Evolutionary conservation across 2,113 vertebrate species (phyloP), one percentile per base, ranked within the genome.

Genomic region (Podarcis cretensis): DNA sequence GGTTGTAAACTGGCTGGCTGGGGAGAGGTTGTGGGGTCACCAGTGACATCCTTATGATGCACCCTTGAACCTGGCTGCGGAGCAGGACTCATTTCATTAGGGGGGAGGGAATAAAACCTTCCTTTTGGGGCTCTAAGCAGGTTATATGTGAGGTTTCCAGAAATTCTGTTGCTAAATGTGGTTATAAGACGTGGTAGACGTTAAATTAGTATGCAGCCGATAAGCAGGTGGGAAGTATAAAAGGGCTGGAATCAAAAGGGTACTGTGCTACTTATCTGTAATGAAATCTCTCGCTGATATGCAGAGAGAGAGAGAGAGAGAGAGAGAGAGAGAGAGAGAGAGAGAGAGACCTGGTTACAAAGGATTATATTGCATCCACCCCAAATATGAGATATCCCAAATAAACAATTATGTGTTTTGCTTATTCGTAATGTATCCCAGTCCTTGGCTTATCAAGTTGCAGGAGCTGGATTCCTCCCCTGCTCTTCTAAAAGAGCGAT

Each of bases 231-330:
- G 59, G 32, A 83, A 83, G 65, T 48, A 69, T 57, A 27, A 69
- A 78, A 83, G 81, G n/a, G 16, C 1, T 14, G 13, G 82, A 77
- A 37, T 66, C 73, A 54, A 82, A 77, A 84, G 74, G 37, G n/a
- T 30, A 30, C 40, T 77, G 73, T 83, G 37, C 43, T 68, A 25
- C 65, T 89, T 18, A 66, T 88, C 87, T 68, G 74, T 68, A 83
- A 83, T 74, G 81, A 84, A 87, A 90, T 81, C 59, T 80, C 83
- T 89, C 16, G 8, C 77, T 85, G 66, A 85, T 81, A 81, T 78
- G 66, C 25, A 75, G 14, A 74, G 6, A 32, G 48, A 57, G 69
- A 57, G 8, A 40, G 43, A 43, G 43, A 43, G 43, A 43, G 30
- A n/a, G 13, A 75, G 54, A 8, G 6, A 77, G 25, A 40, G n/a